Evolutionary conservation across 2,888 invertebrate genomes (phyloP), one percentile per base, ranked within the genome.

Genomic region (Lasioglossum zephyrum): DNA sequence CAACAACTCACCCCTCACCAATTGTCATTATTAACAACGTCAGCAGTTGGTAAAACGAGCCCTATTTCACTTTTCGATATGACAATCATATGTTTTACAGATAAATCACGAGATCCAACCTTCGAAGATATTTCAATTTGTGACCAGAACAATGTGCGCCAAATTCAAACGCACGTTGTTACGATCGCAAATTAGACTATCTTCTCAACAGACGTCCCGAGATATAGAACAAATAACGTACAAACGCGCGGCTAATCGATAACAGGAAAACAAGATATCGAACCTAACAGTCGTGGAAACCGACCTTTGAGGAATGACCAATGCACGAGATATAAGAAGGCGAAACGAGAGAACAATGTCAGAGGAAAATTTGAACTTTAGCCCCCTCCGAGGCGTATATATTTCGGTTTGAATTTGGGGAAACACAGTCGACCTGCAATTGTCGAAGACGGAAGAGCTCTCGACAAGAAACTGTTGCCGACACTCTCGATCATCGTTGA

Each of bases 61-160:
- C 22, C 18, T 22, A 22, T 53, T n/a, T n/a, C 18, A 57, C n/a
- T 57, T 57, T 57, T 57, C n/a, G 9, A n/a, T n/a, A 57, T 18
- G 18, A 49, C 22, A 22, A 53, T 22, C 22, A 22, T 53, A 22
- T 9, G 18, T 26, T 39, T 75, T 70, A 31, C 6, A 57, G 36
- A 8, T 44, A 2, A 18, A 22, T n/a, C 3, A 4, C 5, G 22
- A 22, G 11, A 39, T 73, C 57, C 36, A 4, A 39, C 74, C 36
- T 77, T 83, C 86, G 91, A 91, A 91, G 92, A 88, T 92, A 93
- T 94, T 95, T 94, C 93, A 94, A 91, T 95, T 95, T 95, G 95
- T 95, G 95, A 95, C 95, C 95, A 95, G 95, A 95, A 95, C 94
- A 95, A 95, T 95, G 95, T 95, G 95, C 95, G 95, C 86, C 83